Conservation (phyloP, 2,797 vertebrate genomes). For the Chrysolophus pictus region DNA sequence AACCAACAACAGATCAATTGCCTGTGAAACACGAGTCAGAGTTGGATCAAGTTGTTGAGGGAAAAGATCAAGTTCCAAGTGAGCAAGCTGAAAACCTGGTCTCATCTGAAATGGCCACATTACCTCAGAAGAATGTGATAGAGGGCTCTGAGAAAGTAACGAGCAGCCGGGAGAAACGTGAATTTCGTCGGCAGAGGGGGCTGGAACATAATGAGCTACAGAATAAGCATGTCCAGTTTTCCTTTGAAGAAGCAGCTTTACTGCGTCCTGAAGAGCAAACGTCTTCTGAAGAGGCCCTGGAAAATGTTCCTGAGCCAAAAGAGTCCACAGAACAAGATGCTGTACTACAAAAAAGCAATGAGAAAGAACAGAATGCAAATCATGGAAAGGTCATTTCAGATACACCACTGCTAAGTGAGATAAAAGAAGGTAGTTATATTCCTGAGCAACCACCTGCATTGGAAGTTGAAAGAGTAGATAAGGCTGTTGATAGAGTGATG, state of each 20-base stretch:
- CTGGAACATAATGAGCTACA: conserved; percentile 94
- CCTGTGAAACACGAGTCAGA: not conserved
- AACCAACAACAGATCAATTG: not conserved
- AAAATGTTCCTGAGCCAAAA: not conserved
- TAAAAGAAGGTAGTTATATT: not conserved
- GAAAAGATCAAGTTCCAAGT: not conserved
- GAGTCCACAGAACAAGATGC: not conserved
- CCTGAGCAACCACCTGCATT: not conserved
- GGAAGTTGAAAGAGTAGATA: not conserved
- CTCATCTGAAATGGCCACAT: not conserved
- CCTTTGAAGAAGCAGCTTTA: conserved; percentile 34
- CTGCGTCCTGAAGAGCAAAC: not conserved
- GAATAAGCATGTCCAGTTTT: conserved; percentile 79
- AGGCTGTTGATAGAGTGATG: conserved; percentile 52
- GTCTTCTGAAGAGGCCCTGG: not conserved
- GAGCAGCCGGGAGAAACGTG: conserved; percentile 90
- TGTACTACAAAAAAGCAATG: not conserved
- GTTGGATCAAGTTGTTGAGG: not conserved
- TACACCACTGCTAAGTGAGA: not conserved
- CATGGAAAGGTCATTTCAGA: not conserved
- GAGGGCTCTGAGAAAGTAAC: conserved; percentile 65
- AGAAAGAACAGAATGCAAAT: not conserved
- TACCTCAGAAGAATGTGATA: not conserved
- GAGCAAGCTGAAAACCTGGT: not conserved
- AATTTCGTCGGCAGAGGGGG: conserved; percentile 89